Percentiles rank a stretch among this genome's conserved stretches.
Evolutionary conservation across 2,113 vertebrate genomes (phyloP).

Genomic region (Opisthocomus hoazin): DNA sequence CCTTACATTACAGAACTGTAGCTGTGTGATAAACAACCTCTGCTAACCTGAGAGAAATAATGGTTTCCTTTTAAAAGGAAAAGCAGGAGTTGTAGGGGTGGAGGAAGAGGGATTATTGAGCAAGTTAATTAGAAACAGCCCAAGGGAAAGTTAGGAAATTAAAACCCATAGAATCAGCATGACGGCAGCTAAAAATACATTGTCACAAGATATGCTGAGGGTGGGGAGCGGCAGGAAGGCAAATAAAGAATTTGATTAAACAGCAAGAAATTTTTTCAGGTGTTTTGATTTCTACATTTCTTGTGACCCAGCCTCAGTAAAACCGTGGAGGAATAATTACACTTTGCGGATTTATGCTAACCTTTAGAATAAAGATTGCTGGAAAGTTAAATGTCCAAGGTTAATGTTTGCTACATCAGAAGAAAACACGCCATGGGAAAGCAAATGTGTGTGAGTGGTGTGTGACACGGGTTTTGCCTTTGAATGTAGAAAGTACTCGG

Average conservation of each 20-base stretch:
- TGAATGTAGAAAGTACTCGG: not conserved
- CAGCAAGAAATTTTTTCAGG: not conserved
- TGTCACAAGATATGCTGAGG: not conserved
- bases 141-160: constrained; percentile 57
- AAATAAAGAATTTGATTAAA: constrained; percentile 36
- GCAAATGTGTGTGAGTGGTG: not conserved
- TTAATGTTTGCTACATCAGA: not conserved
- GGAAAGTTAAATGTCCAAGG: not conserved
- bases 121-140: constrained; percentile 43
- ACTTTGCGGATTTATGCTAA: not conserved
- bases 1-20: not conserved
- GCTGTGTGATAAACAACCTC: not conserved
- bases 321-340: not conserved
- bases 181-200: constrained; percentile 28
- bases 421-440: not conserved
- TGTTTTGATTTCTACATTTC: not conserved
- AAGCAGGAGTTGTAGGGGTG: not conserved
- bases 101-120: constrained; percentile 14
- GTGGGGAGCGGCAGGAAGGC: not conserved
- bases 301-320: not conserved
- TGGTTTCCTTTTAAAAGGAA: not conserved
- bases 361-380: not conserved
- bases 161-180: constrained; percentile 36
- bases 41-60: not conserved
- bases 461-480: not conserved